Conservation (phyloP, 2,888 invertebrate genomes). For the Melanostoma scalare region DNA sequence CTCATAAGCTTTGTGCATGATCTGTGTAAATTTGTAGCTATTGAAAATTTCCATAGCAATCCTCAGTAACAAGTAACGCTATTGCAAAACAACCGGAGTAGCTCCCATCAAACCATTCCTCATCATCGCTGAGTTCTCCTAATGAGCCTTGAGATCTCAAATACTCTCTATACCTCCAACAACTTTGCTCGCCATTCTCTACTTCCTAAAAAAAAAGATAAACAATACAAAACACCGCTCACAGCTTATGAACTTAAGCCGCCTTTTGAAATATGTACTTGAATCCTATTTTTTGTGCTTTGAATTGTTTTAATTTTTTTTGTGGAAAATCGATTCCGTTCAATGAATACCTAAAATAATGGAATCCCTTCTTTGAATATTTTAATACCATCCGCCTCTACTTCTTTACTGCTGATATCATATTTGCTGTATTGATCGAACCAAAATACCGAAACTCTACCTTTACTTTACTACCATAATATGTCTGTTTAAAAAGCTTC, state of each 20-base stretch:
- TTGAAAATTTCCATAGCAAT: slow-evolving; percentile 35
- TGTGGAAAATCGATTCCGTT: slow-evolving; percentile 58
- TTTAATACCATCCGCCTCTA: slow-evolving; percentile 60
- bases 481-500: slow-evolving; percentile 71
- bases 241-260: slow-evolving; percentile 51
- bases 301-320: slow-evolving; percentile 54
- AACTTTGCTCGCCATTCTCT: slow-evolving; percentile 36
- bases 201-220: slow-evolving; percentile 16
- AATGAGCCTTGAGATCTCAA: slow-evolving; percentile 53
- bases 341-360: slow-evolving; percentile 4
- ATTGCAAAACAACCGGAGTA: slow-evolving; percentile 45
- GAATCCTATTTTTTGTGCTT: slow-evolving; percentile 58
- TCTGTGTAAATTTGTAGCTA: slow-evolving; percentile 55
- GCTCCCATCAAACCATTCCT: slow-evolving; percentile 31
- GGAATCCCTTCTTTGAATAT: slow-evolving; percentile 55
- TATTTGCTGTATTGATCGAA: slow-evolving; percentile 58
- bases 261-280: slow-evolving; percentile 41
- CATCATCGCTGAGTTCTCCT: slow-evolving; percentile 51
- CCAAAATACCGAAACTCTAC: slow-evolving; percentile 50
- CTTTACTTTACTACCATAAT: slow-evolving; percentile 58
- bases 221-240: slow-evolving; percentile 18
- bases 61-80: slow-evolving; percentile 57
- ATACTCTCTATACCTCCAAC: slow-evolving; percentile 12
- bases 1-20: slow-evolving; percentile 70
- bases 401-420: slow-evolving; percentile 61